Base-by-base conservation (phyloP, 2,113 vertebrate genomes). In the Campylorhamphus procurvoides region DNA sequence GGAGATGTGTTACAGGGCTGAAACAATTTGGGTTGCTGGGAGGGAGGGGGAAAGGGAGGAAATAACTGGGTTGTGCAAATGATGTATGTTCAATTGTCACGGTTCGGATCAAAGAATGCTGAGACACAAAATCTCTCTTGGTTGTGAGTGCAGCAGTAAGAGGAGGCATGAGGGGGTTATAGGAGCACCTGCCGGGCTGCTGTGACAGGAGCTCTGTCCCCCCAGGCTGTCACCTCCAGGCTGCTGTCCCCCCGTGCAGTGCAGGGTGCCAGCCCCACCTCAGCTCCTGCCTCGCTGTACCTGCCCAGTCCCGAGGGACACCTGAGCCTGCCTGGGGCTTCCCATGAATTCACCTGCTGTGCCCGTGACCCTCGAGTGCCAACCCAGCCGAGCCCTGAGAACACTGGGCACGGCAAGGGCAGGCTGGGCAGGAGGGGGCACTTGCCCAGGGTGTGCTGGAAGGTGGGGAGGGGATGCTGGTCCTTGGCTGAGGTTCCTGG, bases 381-480 rank as follows among this genome's bases (percentile, higher is more conserved):
- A 50, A 52, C 15, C 12, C 50, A 72, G 39, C 42, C 81, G 92
- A 95, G 55, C 74, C 78, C 96, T 92, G 56, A 44, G 64, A 89
- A 94, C 73, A 75, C 59, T 76, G 82, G 79, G 88, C 59, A 49
- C 58, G 59, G 52, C 52, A 87, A 96, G 92, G 78, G 49, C 64
- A 93, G 95, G 44, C 87, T 74, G 96, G 66, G 85, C 74, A 87
- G 52, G 93, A 88, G 59, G 85, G 27, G 56, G 93, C 6, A 6
- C 72, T 92, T 81, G 58, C 94, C 94, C 93, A 69, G 93, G 49
- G 50, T 82, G n/a, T 55, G 60, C 17, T 81, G 59, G n/a, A 67
- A 91, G 25, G 58, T 47, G 42, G 20, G 37, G 19, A 46, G 39
- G 18, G 18, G 31, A 42, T 15, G n/a, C 27, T 71, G 24, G 24